Conservation (phyloP, 2,797 vertebrate species). For the Rhodeus uyekii region DNA sequence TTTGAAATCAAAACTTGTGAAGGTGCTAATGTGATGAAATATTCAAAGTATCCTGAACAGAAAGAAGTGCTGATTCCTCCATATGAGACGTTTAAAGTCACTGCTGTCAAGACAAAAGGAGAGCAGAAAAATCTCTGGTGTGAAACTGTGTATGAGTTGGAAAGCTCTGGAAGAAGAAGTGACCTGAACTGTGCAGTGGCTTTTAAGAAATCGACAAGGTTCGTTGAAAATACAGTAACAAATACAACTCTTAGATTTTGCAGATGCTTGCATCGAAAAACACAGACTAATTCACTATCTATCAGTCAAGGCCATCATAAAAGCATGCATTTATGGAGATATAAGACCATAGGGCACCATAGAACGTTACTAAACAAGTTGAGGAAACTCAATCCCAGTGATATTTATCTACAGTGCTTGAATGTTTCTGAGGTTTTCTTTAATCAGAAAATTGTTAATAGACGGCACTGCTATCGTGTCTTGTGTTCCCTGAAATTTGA, state of each 20-base stretch:
- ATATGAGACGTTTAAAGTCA: conserved; percentile 6
- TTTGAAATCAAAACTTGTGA: conserved; percentile 12
- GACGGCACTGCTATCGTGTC: background rate
- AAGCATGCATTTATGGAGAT: no score
- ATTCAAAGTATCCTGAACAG: background rate
- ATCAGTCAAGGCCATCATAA: background rate
- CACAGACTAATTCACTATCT: no score
- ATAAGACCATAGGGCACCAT: no score
- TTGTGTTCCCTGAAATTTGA: background rate
- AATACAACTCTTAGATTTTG: no score
- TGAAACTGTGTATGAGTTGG: background rate
- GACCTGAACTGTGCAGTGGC: background rate
- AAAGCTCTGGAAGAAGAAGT: background rate
- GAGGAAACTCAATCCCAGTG: background rate
- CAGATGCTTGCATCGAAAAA: no score
- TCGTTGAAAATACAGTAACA: background rate
- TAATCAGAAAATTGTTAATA: background rate
- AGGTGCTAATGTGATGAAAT: background rate
- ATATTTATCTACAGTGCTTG: background rate
- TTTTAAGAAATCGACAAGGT: background rate
- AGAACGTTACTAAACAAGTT: no score
- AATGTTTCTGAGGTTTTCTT: no score
- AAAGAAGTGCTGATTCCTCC: conserved; percentile 16
- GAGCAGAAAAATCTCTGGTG: background rate
- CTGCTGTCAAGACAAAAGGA: background rate